Evolutionary conservation across 2,888 invertebrate species (phyloP), one percentile per base, ranked within the genome.

Genomic region (Patella pellucida): DNA sequence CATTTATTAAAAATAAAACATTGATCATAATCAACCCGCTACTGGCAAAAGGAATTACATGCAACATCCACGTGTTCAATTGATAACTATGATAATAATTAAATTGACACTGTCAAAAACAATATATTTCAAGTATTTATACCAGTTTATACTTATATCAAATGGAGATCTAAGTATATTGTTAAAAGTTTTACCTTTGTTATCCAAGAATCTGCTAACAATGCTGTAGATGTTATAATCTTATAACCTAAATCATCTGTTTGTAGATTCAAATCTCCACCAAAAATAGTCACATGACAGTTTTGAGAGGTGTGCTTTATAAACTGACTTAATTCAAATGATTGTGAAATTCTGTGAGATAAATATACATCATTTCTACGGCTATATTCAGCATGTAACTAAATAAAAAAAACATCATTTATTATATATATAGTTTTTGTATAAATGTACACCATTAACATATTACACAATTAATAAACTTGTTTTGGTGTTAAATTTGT

Each of bases 361-460:
- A 95, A 93, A 90, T 99, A 99, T 78, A 93, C 92, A 89, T 98
- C 98, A 88, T 94, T 93, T 78, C 94, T 93, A 56, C 93, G 92
- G 89, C 96, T 94, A 87, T 99, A 99, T 92, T 98, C 97, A 0
- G 98, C 99, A 92, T 98, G 98, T 74, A 99, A 93, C 96, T 97
- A 90, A 16, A 79, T 67, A 3, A 1, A 62, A 68, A n/a, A 3
- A 31, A 72, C 0, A 71, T n/a, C 0, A 41, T 41, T 41, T 41
- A 7, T n/a, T n/a, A n/a, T 31, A 27, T 41, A 41, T 41, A 41
- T 41, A 41, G 41, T 41, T 41, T 41, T 7, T 41, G 31, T 31
- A 31, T 31, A 31, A 41, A 41, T 7, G 41, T 41, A 41, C 7
- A n/a, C n/a, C n/a, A n/a, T n/a, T 41, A 41, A 41, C 41, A 9